Percentiles rank a stretch among this genome's conserved stretches.
Conservation (phyloP, 1,140 invertebrate species). For the Gonatopus flavifemur region DNA sequence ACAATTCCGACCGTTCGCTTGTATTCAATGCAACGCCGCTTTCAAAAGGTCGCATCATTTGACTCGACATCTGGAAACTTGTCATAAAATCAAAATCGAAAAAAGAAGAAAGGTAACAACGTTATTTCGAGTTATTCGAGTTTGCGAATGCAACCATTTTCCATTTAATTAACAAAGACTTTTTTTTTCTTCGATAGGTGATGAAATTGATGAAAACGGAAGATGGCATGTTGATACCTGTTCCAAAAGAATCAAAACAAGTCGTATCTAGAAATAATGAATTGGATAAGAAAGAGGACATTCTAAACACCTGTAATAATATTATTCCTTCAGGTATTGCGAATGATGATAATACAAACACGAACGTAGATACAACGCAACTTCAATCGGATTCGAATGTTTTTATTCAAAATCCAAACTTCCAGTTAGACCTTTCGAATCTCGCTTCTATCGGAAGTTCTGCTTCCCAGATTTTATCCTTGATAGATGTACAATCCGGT, state of each 20-base stretch:
- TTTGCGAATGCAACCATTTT: neutral
- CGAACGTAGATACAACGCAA: slow-evolving; percentile 9
- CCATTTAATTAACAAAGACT: neutral
- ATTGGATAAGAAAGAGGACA: slow-evolving; percentile 4
- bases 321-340: neutral
- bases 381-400: slow-evolving; percentile 4
- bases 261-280: slow-evolving; percentile 10
- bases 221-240: slow-evolving; percentile 39
- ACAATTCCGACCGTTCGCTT: slow-evolving; percentile 41
- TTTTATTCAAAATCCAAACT: slow-evolving; percentile 5
- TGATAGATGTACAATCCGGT: slow-evolving; percentile 39
- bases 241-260: slow-evolving; percentile 34
- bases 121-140: neutral
- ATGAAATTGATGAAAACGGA: slow-evolving; percentile 46
- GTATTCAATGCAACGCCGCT: slow-evolving; percentile 39
- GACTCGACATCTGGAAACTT: slow-evolving; percentile 43
- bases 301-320: too few species aligned
- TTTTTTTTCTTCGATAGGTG: slow-evolving; percentile 22
- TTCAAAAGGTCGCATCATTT: slow-evolving; percentile 46
- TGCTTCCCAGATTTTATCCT: slow-evolving; percentile 35
- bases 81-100: slow-evolving; percentile 39
- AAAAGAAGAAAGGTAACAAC: slow-evolving; percentile 38
- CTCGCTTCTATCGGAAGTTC: slow-evolving; percentile 11
- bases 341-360: slow-evolving; percentile 1
- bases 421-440: slow-evolving; percentile 17